phyloP scores from a whole-genome alignment of 2,113 vertebrate species.

The Hassar affinis region DNA sequence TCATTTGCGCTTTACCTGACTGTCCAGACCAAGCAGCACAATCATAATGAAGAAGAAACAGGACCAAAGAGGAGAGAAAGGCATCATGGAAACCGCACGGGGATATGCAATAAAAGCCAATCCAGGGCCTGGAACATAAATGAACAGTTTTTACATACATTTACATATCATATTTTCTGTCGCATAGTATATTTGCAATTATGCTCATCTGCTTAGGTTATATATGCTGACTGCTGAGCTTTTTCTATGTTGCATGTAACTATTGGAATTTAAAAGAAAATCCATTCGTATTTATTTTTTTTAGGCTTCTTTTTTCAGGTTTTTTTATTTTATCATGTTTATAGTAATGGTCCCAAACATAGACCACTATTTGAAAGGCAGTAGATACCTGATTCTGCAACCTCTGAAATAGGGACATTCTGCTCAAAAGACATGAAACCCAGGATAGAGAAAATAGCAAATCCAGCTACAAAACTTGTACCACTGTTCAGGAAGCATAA shows the following conservation, averaged over 20 bases:
- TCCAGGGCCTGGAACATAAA: slow-evolving; percentile 80
- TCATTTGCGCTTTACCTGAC: slow-evolving; percentile 76
- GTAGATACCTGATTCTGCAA: slow-evolving; percentile 89
- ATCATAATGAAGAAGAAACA: slow-evolving; percentile 97
- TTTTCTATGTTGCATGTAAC: background rate
- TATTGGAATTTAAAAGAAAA: background rate
- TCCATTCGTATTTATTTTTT: too few species aligned
- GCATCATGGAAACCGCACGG: slow-evolving; percentile 95
- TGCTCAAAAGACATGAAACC: slow-evolving; percentile 96
- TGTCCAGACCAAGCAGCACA: slow-evolving; percentile 91
- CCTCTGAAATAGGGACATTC: slow-evolving; percentile 88
- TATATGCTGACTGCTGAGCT: background rate
- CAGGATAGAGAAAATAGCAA: slow-evolving; percentile 96
- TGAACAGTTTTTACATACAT: background rate
- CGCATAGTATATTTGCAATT: background rate
- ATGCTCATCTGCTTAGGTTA: background rate
- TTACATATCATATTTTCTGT: background rate
- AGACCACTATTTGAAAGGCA: background rate
- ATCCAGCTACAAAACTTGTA: slow-evolving; percentile 92
- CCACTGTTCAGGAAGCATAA: slow-evolving; percentile 94
- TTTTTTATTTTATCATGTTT: background rate
- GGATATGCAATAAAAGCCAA: slow-evolving; percentile 97
- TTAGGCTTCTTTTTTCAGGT: too few species aligned
- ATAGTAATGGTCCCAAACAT: background rate
- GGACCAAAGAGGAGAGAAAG: slow-evolving; percentile 91